Evolutionary conservation across 37 sponge, comb jelly and placozoan genomes (phyloP), one percentile per base, ranked within the genome.

Genomic region (Dysidea cf. avara): DNA sequence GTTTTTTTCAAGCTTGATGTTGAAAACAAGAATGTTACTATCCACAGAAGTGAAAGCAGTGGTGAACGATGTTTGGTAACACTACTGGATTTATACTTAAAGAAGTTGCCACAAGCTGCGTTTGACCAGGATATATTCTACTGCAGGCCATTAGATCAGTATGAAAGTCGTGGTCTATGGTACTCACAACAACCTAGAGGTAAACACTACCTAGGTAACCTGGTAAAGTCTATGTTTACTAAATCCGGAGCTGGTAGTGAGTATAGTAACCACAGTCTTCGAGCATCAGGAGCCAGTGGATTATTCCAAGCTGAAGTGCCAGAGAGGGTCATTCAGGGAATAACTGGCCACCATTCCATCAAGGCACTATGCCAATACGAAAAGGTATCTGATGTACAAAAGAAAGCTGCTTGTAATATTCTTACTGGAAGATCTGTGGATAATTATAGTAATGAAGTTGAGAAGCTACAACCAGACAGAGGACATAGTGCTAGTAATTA

Each of bases 21-120:
- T 17, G 72, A 71, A 5, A 56, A 71, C 20, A 71, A 66, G 49
- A 20, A n/a, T 66, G 67, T 66, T n/a, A 40, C 67, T 40, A 40
- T 66, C 5, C 38, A n/a, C 14, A 40, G 21, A 20, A 66, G 9
- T 43, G 7, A 43, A 43, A 9, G 5, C 34, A n/a, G 20, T 18
- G 67, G 67, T 40, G 67, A 66, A n/a, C 3, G 67, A 40, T 66
- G 67, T 17, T 26, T 43, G 4, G 67, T 66, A 4, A 29, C 3
- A 6, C 67, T 66, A 14, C 67, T 66, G 5, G 67, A 66, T 39
- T 26, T 66, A 39, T 66, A 66, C 16, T n/a, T 66, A 3, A 5
- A 6, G 4, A 66, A 66, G 48, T 4, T 66, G 2, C 43, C 67
- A 29, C 24, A 4, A 11, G 49, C n/a, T 3, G 67, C 67, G 3